Percentiles rank a stretch among this genome's conserved stretches.
Conservation (phyloP, 1,140 invertebrate species). For the Alviniconcha marisindica region DNA sequence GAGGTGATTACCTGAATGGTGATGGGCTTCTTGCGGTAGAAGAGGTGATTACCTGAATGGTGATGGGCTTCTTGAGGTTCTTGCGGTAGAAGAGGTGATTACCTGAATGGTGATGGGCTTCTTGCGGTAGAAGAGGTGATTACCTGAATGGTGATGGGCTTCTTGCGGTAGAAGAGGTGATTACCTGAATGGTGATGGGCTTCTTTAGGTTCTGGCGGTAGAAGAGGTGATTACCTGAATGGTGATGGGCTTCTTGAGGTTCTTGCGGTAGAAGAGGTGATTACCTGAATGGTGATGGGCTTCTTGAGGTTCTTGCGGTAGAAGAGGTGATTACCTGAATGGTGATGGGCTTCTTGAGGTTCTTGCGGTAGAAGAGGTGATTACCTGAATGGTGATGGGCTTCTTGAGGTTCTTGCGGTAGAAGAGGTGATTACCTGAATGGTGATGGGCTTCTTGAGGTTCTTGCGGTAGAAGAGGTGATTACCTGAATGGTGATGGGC, state of each 20-base stretch:
- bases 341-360: not conserved
- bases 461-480: constrained; percentile 52
- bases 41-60: constrained; percentile 72
- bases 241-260: no score
- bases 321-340: not conserved
- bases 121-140: not conserved
- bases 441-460: constrained; percentile 50
- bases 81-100: constrained; percentile 73
- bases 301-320: not conserved
- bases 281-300: not conserved
- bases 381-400: not conserved
- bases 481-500: constrained; percentile 73
- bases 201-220: constrained; percentile 67
- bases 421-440: no score
- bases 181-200: no score
- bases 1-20: constrained; percentile 67
- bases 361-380: not conserved
- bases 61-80: constrained; percentile 68
- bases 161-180: not conserved
- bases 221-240: no score
- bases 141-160: not conserved
- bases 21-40: constrained; percentile 72
- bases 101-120: not conserved
- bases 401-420: not conserved
- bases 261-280: not conserved